phyloP scores from a whole-genome alignment of 2,797 vertebrate genomes.

The Choloepus didactylus region DNA sequence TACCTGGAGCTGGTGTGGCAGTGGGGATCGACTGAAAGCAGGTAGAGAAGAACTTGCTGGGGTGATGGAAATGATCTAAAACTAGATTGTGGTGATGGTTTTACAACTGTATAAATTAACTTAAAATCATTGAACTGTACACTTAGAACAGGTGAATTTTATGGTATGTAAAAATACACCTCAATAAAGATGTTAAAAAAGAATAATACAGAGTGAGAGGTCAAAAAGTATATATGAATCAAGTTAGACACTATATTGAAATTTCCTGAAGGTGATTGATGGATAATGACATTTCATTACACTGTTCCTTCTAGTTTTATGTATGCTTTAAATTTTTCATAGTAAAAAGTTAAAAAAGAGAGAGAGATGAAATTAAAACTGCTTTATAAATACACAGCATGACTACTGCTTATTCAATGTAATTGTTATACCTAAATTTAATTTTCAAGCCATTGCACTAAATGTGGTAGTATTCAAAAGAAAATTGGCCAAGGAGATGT shows the following conservation, averaged over 20 bases:
- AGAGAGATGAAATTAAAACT: slow-evolving; percentile 36
- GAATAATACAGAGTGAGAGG: not conserved
- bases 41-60: not conserved
- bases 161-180: not conserved
- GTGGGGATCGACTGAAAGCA: not conserved
- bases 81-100: not conserved
- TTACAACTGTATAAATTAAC: slow-evolving; percentile 5
- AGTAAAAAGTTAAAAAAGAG: not conserved
- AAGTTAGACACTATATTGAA: not conserved
- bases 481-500: not conserved
- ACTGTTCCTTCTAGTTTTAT: not conserved
- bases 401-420: not conserved
- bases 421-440: not conserved
- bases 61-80: not conserved
- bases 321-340: not conserved
- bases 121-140: not conserved
- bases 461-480: not conserved
- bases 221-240: not conserved
- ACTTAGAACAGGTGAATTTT: not conserved
- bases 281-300: not conserved
- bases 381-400: not conserved
- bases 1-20: too few species aligned
- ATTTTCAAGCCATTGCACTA: slow-evolving; percentile 10
- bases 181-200: not conserved
- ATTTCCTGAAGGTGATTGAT: not conserved